phyloP scores from a whole-genome alignment of 2,113 vertebrate species.

The Hyla sarda region DNA sequence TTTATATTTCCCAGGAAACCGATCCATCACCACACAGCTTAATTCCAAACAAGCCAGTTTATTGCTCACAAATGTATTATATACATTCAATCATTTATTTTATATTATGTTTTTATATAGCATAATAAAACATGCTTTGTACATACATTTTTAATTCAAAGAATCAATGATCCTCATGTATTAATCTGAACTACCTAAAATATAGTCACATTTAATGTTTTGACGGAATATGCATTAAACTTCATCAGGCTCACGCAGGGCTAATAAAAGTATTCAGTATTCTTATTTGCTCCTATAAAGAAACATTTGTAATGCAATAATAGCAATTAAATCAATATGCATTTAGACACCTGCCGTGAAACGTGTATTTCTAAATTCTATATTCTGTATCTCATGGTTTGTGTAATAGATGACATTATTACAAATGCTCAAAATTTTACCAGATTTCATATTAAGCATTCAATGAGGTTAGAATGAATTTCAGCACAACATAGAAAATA shows the following conservation, averaged over 20 bases:
- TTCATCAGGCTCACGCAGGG: background rate
- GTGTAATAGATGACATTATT: conserved; percentile 2
- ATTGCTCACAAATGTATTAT: background rate
- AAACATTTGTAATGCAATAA: conserved; percentile 30
- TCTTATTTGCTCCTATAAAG: conserved; percentile 2
- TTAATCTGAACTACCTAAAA: conserved; percentile 8
- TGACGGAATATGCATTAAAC: conserved; percentile 5
- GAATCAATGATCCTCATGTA: background rate
- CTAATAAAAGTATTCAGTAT: conserved; percentile 28
- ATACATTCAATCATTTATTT: background rate
- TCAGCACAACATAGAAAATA: background rate
- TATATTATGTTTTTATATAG: background rate
- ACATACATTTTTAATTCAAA: background rate
- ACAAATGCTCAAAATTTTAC: background rate
- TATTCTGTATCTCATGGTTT: conserved; percentile 1
- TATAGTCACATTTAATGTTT: conserved; percentile 1
- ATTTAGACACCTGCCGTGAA: background rate
- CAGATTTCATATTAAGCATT: conserved; percentile 36
- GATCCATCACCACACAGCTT: background rate
- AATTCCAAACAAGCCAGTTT: background rate
- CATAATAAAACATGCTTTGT: background rate
- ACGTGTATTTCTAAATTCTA: background rate
- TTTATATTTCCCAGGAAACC: background rate
- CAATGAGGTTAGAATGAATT: conserved; percentile 65
- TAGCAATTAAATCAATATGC: conserved; percentile 21